Percentiles rank a stretch among this genome's conserved stretches.
Evolutionary conservation across 2,888 invertebrate genomes (phyloP).

Genomic region (Siphlonurus alternatus): DNA sequence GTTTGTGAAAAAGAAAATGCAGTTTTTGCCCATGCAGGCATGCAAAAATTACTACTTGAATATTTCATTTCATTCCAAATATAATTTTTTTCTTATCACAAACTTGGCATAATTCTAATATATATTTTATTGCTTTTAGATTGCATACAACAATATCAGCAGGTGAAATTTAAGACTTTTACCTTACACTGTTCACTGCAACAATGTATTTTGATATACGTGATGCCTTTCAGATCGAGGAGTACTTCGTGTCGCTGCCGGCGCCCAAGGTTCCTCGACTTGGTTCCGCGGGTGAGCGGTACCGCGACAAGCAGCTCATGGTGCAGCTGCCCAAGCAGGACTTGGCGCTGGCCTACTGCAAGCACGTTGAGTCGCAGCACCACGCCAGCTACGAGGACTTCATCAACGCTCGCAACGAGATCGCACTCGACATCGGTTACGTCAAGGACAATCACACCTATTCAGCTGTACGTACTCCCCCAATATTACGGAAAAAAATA

Average conservation of each 20-base stretch:
- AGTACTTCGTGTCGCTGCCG: slow-evolving; percentile 81
- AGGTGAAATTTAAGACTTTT: no score
- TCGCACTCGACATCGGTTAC: slow-evolving; percentile 82
- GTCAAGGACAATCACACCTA: slow-evolving; percentile 26
- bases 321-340: slow-evolving; percentile 89
- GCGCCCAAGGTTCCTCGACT: slow-evolving; percentile 59
- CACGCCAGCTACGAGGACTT: slow-evolving; percentile 82
- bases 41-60: neutral
- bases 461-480: slow-evolving; percentile 21
- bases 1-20: no score
- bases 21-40: no score
- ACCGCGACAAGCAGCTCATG: slow-evolving; percentile 65
- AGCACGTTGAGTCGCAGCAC: slow-evolving; percentile 62
- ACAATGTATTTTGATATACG: no score
- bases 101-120: no score
- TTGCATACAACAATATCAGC: no score
- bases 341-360: slow-evolving; percentile 74
- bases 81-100: neutral
- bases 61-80: neutral
- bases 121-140: no score
- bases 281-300: slow-evolving; percentile 62
- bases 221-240: slow-evolving; percentile 86
- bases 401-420: slow-evolving; percentile 83
- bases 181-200: no score
- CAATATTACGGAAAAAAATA: no score